Evolutionary conservation across 1,140 invertebrate species (phyloP).

Genomic region (Druon quercuslanigerum): DNA sequence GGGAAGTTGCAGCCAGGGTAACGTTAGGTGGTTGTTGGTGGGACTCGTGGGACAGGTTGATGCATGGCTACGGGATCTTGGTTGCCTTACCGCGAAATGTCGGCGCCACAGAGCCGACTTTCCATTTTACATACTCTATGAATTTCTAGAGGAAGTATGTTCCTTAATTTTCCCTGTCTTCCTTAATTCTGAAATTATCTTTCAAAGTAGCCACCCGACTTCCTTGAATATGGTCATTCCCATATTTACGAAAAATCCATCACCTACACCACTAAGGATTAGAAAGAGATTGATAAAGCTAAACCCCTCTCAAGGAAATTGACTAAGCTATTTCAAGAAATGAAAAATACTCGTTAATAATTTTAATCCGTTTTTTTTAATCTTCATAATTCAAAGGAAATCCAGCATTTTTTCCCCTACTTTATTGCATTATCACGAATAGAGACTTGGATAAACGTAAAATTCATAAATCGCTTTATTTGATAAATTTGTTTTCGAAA

Average conservation of each 20-base stretch:
- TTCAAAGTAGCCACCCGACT: neutral
- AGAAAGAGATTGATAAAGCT: too few species aligned
- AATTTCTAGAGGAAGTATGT: neutral
- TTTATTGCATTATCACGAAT: neutral
- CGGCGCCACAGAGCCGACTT: constrained; percentile 19
- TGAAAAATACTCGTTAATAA: too few species aligned
- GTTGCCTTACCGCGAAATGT: constrained; percentile 21
- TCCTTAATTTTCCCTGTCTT: constrained; percentile 14
- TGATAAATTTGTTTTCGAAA: constrained; percentile 27
- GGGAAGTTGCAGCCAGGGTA: constrained; percentile 35
- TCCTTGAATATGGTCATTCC: too few species aligned
- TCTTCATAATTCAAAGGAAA: neutral
- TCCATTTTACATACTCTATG: constrained; percentile 17
- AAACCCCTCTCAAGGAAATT: too few species aligned
- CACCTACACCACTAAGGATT: too few species aligned
- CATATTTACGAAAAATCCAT: too few species aligned
- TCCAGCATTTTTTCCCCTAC: neutral
- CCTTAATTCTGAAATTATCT: neutral
- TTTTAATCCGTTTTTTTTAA: neutral
- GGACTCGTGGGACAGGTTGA: constrained; percentile 28
- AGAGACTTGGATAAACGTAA: neutral
- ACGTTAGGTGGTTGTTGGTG: neutral
- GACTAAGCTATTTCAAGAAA: too few species aligned
- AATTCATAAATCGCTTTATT: neutral
- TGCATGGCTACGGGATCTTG: constrained; percentile 28